These are phyloP conservation scores for Astatotilapia flaviijosephi DNA, from an alignment of 2,113 vertebrate genomes.

Conservation along the genomic window DNA sequence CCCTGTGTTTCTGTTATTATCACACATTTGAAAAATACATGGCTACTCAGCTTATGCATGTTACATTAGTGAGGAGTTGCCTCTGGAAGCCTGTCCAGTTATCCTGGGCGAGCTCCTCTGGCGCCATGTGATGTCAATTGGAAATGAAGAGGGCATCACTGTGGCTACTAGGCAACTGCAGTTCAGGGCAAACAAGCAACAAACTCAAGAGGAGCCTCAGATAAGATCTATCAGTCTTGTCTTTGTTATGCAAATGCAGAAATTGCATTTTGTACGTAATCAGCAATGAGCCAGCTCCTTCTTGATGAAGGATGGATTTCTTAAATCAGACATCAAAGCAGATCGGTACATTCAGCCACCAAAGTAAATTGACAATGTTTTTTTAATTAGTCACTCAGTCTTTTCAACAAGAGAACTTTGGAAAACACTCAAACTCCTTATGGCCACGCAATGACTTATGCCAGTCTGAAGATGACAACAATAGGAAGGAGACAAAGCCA, in stretches of 20 bases:
- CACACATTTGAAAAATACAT: neutral
- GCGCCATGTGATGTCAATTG: constrained; percentile 46
- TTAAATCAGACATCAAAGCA: constrained; percentile 50
- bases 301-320: constrained; percentile 23
- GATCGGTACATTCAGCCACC: neutral
- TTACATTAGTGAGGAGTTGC: constrained; percentile 30
- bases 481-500: neutral
- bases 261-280: constrained; percentile 21
- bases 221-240: constrained; percentile 24
- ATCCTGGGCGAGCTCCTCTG: constrained; percentile 48
- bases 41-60: constrained; percentile 15
- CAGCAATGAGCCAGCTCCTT: constrained; percentile 4
- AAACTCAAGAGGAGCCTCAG: neutral
- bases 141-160: constrained; percentile 28
- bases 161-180: constrained; percentile 56
- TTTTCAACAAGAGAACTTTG: neutral
- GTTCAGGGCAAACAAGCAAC: neutral
- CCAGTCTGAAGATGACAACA: neutral
- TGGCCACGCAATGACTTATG: neutral
- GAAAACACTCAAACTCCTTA: constrained; percentile 10
- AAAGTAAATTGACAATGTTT: constrained; percentile 13
- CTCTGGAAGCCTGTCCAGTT: constrained; percentile 45
- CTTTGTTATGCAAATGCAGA: constrained; percentile 52
- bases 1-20: neutral
- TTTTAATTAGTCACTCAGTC: neutral